A percentile compares a stretch with the other conserved stretches of the same genome.
Evolutionary conservation across 2,888 invertebrate species (phyloP).

Genomic region (Eurois occulta): DNA sequence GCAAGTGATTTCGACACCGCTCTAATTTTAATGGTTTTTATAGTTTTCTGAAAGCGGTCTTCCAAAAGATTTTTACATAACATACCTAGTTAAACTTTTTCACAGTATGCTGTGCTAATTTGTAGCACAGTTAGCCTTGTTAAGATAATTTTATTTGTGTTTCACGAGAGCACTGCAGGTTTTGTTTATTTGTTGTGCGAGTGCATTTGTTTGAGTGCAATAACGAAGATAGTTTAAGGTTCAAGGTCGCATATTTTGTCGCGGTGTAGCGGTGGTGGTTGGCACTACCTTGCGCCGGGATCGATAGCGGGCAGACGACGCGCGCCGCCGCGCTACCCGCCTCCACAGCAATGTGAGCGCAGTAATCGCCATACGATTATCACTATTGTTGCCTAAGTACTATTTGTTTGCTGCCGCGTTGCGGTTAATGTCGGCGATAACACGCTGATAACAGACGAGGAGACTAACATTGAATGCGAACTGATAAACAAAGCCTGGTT

Average conservation of each 20-base stretch:
- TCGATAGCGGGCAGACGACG: constrained; percentile 87
- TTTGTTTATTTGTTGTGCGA: constrained; percentile 47
- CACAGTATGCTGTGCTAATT: constrained; percentile 28
- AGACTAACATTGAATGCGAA: constrained; percentile 67
- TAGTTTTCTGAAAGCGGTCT: constrained; percentile 42
- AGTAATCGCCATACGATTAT: constrained; percentile 79
- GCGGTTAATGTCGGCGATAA: constrained; percentile 75
- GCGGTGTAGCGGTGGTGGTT: constrained; percentile 80
- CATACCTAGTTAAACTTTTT: constrained; percentile 36
- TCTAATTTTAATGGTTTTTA: constrained; percentile 59
- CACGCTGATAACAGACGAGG: constrained; percentile 67
- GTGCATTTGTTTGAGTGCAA: constrained; percentile 76
- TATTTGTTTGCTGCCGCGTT: constrained; percentile 73
- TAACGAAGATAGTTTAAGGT: constrained; percentile 81
- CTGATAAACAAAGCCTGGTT: constrained; percentile 64
- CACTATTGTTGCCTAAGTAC: constrained; percentile 74
- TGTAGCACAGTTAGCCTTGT: constrained; percentile 20
- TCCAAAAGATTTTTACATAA: constrained; percentile 43
- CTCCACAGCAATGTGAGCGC: constrained; percentile 73
- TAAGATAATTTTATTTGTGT: constrained; percentile 1
- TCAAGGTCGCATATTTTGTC: constrained; percentile 85
- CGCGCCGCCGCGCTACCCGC: constrained; percentile 82
- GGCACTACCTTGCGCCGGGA: constrained; percentile 84
- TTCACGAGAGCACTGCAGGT: constrained; percentile 1
- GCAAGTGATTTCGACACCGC: constrained; percentile 59